Evolutionary conservation across 2,797 vertebrate genomes (phyloP).

Genomic region (Anguilla megastoma): DNA sequence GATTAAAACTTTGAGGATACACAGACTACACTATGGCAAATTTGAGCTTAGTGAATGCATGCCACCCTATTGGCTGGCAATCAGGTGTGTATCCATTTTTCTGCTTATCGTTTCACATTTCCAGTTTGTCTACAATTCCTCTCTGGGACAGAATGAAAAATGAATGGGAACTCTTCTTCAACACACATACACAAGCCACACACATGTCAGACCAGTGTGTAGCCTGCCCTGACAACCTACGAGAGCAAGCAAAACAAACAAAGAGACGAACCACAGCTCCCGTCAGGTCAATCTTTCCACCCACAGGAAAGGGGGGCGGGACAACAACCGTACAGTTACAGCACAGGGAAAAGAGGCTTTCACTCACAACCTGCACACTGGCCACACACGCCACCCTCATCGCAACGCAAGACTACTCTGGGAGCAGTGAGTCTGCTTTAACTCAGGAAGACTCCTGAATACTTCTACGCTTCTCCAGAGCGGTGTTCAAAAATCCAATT

Average conservation of each 20-base stretch:
- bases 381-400: neutral
- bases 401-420: neutral
- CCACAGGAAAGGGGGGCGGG: neutral
- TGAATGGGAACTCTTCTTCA: neutral
- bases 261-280: neutral
- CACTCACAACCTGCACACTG: neutral
- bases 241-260: neutral
- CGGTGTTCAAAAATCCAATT: neutral
- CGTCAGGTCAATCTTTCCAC: neutral
- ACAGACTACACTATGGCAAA: too few relatives aligned
- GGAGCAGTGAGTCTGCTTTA: neutral
- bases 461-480: neutral
- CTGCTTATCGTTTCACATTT: neutral
- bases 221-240: neutral
- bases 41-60: too few relatives aligned
- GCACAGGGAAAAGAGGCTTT: neutral
- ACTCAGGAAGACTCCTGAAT: neutral
- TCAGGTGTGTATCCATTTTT: neutral
- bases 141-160: neutral
- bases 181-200: neutral
- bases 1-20: too few relatives aligned
- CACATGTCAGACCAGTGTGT: neutral
- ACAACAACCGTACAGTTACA: neutral
- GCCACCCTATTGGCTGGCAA: too few relatives aligned
- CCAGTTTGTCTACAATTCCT: neutral